Evolutionary conservation across 35 echinoderm and acorn worm genomes (phyloP).

Genomic region (Diadema setosum): DNA sequence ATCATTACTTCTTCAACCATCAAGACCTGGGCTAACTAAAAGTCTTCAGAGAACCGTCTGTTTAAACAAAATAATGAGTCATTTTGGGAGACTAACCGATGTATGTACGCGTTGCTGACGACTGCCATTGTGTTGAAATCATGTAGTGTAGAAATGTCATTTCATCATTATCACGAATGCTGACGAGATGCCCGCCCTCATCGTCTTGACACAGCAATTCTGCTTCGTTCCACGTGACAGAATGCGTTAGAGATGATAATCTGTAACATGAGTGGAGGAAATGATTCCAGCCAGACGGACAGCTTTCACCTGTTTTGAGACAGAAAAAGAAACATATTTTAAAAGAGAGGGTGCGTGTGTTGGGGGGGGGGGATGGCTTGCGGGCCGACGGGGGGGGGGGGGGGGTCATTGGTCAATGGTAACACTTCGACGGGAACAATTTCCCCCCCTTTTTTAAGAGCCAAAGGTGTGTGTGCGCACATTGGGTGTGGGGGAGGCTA

Average conservation of each 20-base stretch:
- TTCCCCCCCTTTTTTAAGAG: neutral
- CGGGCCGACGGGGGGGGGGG: no score
- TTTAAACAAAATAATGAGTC: no score
- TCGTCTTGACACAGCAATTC: neutral
- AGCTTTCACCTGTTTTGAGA: neutral
- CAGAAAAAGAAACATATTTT: neutral
- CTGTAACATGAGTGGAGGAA: neutral
- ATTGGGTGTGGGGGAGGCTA: neutral
- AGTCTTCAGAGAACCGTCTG: neutral
- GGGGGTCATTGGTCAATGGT: neutral
- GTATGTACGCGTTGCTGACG: neutral
- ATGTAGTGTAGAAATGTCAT: neutral
- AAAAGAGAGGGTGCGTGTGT: neutral
- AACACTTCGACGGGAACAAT: neutral
- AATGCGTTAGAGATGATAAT: neutral
- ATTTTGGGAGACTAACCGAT: neutral
- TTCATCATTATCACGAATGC: neutral
- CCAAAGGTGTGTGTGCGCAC: neutral
- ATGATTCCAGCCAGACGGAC: neutral
- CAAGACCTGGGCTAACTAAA: neutral
- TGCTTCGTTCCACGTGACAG: constrained; percentile 14
- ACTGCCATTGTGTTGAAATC: neutral
- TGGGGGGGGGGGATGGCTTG: neutral
- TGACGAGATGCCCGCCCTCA: neutral
- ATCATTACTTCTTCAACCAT: no score